Evolutionary conservation across 2,888 invertebrate species (phyloP), one percentile per base, ranked within the genome.

Genomic region (Noctua janthina): DNA sequence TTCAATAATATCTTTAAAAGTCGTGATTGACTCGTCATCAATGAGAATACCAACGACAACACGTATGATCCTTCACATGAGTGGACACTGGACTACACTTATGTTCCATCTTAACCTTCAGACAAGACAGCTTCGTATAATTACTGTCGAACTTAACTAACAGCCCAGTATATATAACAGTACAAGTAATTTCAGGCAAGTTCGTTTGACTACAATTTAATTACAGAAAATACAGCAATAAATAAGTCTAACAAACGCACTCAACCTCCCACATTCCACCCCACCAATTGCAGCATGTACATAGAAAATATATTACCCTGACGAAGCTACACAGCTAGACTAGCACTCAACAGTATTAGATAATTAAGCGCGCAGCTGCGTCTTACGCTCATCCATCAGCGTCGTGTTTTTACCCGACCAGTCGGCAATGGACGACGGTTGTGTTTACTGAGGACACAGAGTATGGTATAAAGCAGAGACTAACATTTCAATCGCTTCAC

Each of bases 311-410:
- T 68, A 82, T 78, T 64, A 86, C 86, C 51, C 49, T 62, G 39
- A 59, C 59, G 75, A 29, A 69, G 51, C 80, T 69, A 46, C 35
- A 64, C n/a, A 15, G 20, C 82, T 76, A 87, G 77, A 46, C 73
- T 35, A 76, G 75, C 86, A 88, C 90, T 89, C 85, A 76, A 74
- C 85, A 76, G 85, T 87, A 89, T 88, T 88, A 89, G 85, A 87
- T 87, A 91, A 90, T 89, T 82, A 89, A 87, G 82, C 84, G 82
- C 91, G 56, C 86, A 91, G 90, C 90, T 91, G 91, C 83, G 80
- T 83, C 85, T 84, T 85, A 71, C 75, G 51, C 74, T 76, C 90
- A 91, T 90, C 91, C 86, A 91, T 91, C 91, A 89, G 76, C 56
- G 87, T 74, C 74, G 56, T 78, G 84, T 88, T 87, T 84, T 85